phyloP scores from a whole-genome alignment of 2,113 vertebrate genomes.

The Clinocottus analis region DNA sequence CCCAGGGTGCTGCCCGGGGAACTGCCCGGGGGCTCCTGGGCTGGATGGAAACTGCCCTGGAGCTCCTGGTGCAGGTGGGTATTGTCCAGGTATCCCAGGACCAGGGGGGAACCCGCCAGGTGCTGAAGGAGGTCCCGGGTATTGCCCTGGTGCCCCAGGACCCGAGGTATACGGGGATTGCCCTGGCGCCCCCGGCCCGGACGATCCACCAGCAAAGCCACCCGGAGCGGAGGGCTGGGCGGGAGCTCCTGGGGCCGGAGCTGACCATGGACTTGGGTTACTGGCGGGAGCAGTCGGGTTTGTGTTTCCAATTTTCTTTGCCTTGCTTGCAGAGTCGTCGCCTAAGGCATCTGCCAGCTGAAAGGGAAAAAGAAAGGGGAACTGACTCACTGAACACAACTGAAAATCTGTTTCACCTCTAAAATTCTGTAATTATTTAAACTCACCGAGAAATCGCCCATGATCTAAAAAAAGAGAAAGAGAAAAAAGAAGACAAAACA shows the following conservation, averaged over 20 bases:
- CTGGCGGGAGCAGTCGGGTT: constrained; percentile 73
- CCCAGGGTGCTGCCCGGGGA: constrained; percentile 70
- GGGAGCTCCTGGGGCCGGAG: constrained; percentile 81
- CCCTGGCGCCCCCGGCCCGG: constrained; percentile 80
- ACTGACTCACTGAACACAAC: background rate
- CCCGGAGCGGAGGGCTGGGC: constrained; percentile 73
- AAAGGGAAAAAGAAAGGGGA: background rate
- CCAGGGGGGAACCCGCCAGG: constrained; percentile 76
- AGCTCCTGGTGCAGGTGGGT: constrained; percentile 77
- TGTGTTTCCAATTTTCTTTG: constrained; percentile 73
- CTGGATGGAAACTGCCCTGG: constrained; percentile 63
- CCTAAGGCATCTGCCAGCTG: constrained; percentile 83
- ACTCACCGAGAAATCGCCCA: constrained; percentile 87
- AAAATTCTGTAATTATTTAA: background rate
- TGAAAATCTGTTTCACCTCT: background rate
- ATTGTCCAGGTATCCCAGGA: constrained; percentile 77
- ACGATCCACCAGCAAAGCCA: constrained; percentile 62
- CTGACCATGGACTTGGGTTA: constrained; percentile 80
- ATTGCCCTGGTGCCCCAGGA: constrained; percentile 80
- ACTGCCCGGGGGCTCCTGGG: constrained; percentile 27
- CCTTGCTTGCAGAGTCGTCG: constrained; percentile 70
- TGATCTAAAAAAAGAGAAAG: constrained; percentile 73
- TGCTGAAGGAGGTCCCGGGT: constrained; percentile 75
- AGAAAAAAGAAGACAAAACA: constrained; percentile 41
- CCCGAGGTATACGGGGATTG: constrained; percentile 75